Evolutionary conservation across 2,888 invertebrate species (phyloP), one percentile per base, ranked within the genome.

Genomic region (Phorcus lineatus): DNA sequence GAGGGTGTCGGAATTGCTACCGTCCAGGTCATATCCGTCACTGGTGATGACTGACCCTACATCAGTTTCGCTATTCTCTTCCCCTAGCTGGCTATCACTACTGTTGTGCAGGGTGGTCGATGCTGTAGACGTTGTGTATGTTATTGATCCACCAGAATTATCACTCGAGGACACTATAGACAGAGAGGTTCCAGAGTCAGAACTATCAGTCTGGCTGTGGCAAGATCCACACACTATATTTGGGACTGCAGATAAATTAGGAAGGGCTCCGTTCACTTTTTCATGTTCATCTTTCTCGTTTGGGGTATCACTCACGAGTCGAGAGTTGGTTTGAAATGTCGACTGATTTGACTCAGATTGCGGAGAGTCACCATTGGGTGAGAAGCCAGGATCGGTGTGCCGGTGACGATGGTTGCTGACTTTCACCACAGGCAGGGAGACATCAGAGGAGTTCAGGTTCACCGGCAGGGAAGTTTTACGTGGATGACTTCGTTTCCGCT

Each of bases 91-190:
- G 55, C 74, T 79, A 47, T 79, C 79, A n/a, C 74, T 74, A 54
- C 55, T 74, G 13, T 28, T 74, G 22, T 74, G 74, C 53, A 78
- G 66, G 6, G 55, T 70, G n/a, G 57, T 36, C 16, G 54, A 28
- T 9, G 79, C 57, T 11, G 55, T 74, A 1, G 79, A 53, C 2
- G 79, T 79, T 3, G 79, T 79, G 57, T 55, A 79, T 6, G 84
- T 80, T 47, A 82, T 81, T 11, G 87, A 88, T 6, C 88, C 89
- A 74, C 86, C 87, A n/a, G 89, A 89, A 84, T 88, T 87, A 82
- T 90, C 90, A 62, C 88, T 86, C 81, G 86, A 87, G 24, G 89
- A 87, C 9, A 88, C 86, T 28, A 87, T 76, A 31, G 88, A 86
- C 81, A 87, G 82, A 4, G 84, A 83, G 2, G 81, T 79, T 3